Evolutionary conservation across 2,888 invertebrate species (phyloP), one percentile per base, ranked within the genome.

Genomic region (Baronia brevicornis): DNA sequence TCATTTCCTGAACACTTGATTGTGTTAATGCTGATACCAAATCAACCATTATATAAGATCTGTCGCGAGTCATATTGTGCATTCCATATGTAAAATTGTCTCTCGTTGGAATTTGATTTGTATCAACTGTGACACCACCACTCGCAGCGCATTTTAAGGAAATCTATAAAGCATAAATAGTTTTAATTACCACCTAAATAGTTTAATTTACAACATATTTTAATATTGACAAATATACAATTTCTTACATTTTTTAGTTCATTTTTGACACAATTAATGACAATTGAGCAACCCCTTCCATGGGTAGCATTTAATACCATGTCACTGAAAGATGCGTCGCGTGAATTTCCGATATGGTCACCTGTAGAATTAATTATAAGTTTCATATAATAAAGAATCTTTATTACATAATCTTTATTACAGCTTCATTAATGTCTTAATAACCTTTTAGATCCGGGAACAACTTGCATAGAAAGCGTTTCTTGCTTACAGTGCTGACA

Each of bases 361-460:
- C 53, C 73, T 73, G 45, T 8, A 63, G 63, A 9, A 12, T 32
- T 29, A 20, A 12, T 14, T 15, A 14, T n/a, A n/a, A n/a, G n/a
- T n/a, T n/a, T n/a, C n/a, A n/a, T n/a, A n/a, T n/a, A n/a, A n/a
- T n/a, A n/a, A n/a, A n/a, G n/a, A n/a, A n/a, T n/a, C n/a, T n/a
- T n/a, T n/a, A n/a, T n/a, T n/a, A n/a, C n/a, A n/a, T n/a, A n/a
- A n/a, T n/a, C n/a, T n/a, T n/a, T n/a, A n/a, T n/a, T n/a, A n/a
- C n/a, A n/a, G n/a, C n/a, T n/a, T n/a, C n/a, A n/a, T n/a, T n/a
- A n/a, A n/a, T n/a, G n/a, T n/a, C n/a, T n/a, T n/a, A n/a, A n/a
- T n/a, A n/a, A 71, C 72, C 71, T 52, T 54, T 52, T 2, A 74
- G 33, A 11, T 54, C 35, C 0, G 75, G 72, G 39, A 71, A 79